Evolutionary conservation across 2,113 vertebrate genomes (phyloP).

Genomic region (Rhea pennata): DNA sequence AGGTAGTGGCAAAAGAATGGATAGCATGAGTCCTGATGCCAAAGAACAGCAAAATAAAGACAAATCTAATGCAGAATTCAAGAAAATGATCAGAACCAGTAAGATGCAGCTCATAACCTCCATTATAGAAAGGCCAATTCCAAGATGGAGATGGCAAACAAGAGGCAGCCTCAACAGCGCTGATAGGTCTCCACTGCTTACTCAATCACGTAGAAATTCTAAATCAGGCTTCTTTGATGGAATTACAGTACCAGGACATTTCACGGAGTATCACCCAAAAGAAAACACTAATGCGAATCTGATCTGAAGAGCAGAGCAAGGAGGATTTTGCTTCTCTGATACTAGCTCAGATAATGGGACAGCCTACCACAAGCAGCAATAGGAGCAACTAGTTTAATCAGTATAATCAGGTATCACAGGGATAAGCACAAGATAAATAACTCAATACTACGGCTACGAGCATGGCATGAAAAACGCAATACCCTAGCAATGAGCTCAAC

Average conservation of each 20-base stretch:
- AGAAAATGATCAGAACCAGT: not conserved
- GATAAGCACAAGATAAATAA: slow-evolving; percentile 60
- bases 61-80: not conserved
- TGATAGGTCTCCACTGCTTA: accelerated
- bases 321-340: not conserved
- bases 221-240: not conserved
- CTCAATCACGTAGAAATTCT: not conserved
- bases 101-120: not conserved
- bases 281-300: not conserved
- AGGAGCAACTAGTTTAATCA: slow-evolving; percentile 40
- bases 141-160: not conserved
- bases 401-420: slow-evolving; percentile 52
- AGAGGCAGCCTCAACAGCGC: not conserved
- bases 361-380: not conserved
- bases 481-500: slow-evolving; percentile 34
- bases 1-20: not conserved
- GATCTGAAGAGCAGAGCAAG: not conserved
- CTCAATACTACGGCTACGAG: not conserved
- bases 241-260: not conserved
- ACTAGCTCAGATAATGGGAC: not conserved
- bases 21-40: not conserved
- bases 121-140: not conserved
- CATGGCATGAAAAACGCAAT: slow-evolving; percentile 36
- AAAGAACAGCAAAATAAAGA: not conserved
- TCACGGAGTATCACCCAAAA: not conserved